These are phyloP conservation scores for Anthopleura sola DNA, from an alignment of 64 coral and sea anemone genomes.

Conservation along the genomic window DNA sequence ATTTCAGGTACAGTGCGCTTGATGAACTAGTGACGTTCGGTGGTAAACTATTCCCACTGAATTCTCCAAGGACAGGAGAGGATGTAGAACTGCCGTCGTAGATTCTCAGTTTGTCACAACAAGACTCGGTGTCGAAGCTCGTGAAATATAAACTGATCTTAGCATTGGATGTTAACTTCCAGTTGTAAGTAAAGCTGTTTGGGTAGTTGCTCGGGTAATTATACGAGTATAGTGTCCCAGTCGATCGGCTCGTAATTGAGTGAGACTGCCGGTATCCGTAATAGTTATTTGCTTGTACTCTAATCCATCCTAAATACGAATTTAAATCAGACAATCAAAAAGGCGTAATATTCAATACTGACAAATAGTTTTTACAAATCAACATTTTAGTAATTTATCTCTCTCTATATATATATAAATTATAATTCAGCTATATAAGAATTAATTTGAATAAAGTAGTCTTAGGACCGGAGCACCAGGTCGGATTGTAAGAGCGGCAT, in stretches of 20 bases:
- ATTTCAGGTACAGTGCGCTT: too few relatives aligned
- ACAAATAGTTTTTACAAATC: too few relatives aligned
- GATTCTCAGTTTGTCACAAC: constrained; percentile 5
- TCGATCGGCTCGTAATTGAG: not conserved
- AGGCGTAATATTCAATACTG: too few relatives aligned
- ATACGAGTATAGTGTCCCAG: not conserved
- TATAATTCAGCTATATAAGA: too few relatives aligned
- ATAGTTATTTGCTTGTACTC: not conserved
- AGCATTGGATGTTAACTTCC: constrained; percentile 16
- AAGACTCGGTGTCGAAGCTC: not conserved
- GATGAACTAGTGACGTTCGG: constrained; percentile 9
- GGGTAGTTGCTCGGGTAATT: not conserved
- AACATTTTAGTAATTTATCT: too few relatives aligned
- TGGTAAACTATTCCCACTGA: constrained; percentile 9
- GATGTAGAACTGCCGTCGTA: constrained; percentile 23
- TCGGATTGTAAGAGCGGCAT: too few relatives aligned
- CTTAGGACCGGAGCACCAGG: too few relatives aligned
- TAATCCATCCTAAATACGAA: not conserved
- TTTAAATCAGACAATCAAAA: too few relatives aligned
- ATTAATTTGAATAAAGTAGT: too few relatives aligned
- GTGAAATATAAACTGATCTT: not conserved
- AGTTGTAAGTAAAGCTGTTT: not conserved
- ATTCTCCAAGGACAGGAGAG: not conserved
- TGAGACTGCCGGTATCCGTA: not conserved
- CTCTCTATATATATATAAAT: too few relatives aligned